A percentile compares a stretch with the other conserved stretches of the same genome.
phyloP scores from a whole-genome alignment of 2,797 vertebrate species.

The Scleropages formosus region DNA sequence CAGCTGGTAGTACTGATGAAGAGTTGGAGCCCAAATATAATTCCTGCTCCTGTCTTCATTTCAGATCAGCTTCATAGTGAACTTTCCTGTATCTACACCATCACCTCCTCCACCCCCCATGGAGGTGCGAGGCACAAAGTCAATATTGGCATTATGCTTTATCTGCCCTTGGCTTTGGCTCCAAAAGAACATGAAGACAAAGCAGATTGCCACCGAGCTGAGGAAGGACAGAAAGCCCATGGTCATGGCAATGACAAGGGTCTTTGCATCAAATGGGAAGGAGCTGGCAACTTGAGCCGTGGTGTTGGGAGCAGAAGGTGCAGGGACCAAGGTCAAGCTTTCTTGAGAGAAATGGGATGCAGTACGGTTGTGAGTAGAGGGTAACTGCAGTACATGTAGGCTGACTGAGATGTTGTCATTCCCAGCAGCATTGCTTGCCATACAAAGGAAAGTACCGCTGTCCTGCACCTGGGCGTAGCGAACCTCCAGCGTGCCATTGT shows the following conservation, averaged over 20 bases:
- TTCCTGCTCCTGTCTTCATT: not conserved
- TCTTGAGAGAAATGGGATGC: constrained; percentile 59
- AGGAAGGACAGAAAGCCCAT: constrained; percentile 88
- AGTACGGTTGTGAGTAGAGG: constrained; percentile 57
- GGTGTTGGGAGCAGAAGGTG: constrained; percentile 62
- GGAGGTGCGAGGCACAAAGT: constrained; percentile 76
- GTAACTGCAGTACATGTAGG: constrained; percentile 72
- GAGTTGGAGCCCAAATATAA: not conserved
- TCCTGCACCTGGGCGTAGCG: constrained; percentile 77
- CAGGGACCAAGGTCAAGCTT: constrained; percentile 61
- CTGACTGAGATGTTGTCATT: constrained; percentile 77
- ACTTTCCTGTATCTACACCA: constrained; percentile 65
- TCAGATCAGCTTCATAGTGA: constrained; percentile 79
- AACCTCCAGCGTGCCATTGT: constrained; percentile 80
- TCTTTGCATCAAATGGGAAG: constrained; percentile 76
- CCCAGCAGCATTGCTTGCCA: constrained; percentile 79
- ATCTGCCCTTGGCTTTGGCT: constrained; percentile 84
- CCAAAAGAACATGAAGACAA: constrained; percentile 88
- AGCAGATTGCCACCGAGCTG: constrained; percentile 84
- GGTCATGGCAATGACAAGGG: constrained; percentile 79
- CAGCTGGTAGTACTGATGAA: not conserved
- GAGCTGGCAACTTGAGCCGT: constrained; percentile 61
- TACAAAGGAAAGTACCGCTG: constrained; percentile 75
- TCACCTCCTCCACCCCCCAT: constrained; percentile 66
- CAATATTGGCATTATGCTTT: constrained; percentile 79